These are phyloP conservation scores for Neolamprologus hecqui DNA, from an alignment of 2,113 vertebrate species.

Conservation along the genomic window DNA sequence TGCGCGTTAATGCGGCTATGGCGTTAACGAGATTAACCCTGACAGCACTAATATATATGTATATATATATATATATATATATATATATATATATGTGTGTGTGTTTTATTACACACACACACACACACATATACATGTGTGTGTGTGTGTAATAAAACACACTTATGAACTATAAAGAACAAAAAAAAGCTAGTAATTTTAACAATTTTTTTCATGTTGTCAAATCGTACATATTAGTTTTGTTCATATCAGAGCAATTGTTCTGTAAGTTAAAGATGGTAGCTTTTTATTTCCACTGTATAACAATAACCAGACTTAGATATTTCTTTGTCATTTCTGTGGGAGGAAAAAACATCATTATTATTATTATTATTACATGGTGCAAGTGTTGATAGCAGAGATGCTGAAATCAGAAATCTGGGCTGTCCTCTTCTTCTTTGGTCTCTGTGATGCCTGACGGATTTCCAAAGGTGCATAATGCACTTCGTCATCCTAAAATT, in stretches of 20 bases:
- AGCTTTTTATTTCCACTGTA: background rate
- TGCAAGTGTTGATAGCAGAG: background rate
- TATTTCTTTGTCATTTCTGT: background rate
- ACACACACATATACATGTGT: too few relatives aligned
- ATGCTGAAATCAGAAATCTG: background rate
- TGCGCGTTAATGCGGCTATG: background rate
- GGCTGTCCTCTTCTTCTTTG: background rate
- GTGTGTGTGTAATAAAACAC: background rate
- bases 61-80: background rate
- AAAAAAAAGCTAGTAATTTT: background rate
- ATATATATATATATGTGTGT: background rate
- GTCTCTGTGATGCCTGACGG: background rate
- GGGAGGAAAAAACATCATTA: background rate
- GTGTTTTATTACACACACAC: background rate
- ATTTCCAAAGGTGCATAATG: background rate
- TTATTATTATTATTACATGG: background rate
- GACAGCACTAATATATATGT: background rate
- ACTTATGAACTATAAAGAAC: background rate
- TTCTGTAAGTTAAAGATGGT: background rate
- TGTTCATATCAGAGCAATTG: background rate
- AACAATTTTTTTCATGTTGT: background rate
- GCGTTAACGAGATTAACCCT: background rate
- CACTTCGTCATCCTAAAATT: background rate
- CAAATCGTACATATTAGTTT: background rate
- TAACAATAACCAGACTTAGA: background rate